Percentiles rank a stretch among this genome's conserved stretches.
Conservation (phyloP, 2,113 vertebrate species). For the Percina caprodes region DNA sequence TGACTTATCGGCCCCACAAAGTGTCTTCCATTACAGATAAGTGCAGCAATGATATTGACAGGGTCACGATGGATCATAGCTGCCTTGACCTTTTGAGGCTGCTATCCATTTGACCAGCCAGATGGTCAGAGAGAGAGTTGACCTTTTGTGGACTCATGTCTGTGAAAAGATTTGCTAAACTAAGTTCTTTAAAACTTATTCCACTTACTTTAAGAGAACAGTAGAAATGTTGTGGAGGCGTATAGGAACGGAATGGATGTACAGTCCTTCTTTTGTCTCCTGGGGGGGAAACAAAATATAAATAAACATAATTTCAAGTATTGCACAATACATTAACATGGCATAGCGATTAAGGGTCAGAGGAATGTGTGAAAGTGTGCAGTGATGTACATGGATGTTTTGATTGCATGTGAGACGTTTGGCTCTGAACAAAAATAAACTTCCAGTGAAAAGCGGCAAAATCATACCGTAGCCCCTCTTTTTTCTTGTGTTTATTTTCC, state of each 20-base stretch:
- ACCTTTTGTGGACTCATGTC: neutral
- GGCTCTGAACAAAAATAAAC: slow-evolving; percentile 70
- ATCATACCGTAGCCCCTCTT: slow-evolving; percentile 45
- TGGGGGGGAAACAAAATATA: neutral
- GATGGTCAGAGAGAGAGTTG: slow-evolving; percentile 56
- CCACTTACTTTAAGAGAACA: neutral
- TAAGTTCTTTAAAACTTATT: neutral
- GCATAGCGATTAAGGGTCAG: neutral
- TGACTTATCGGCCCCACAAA: slow-evolving; percentile 43
- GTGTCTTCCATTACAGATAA: slow-evolving; percentile 78
- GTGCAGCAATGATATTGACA: slow-evolving; percentile 69
- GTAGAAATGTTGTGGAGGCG: neutral
- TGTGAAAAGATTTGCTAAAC: neutral
- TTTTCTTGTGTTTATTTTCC: slow-evolving; percentile 63
- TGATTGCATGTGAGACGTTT: slow-evolving; percentile 49
- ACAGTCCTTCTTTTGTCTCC: slow-evolving; percentile 19
- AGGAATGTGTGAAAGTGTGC: slow-evolving; percentile 49
- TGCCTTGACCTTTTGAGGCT: slow-evolving; percentile 65
- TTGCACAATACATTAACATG: neutral
- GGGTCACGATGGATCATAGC: slow-evolving; percentile 53
- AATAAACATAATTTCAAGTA: slow-evolving; percentile 10
- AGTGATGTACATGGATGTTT: slow-evolving; percentile 50
- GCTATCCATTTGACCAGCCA: slow-evolving; percentile 52
- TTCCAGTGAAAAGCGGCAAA: slow-evolving; percentile 30
- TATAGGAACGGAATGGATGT: neutral